A percentile compares a stretch with the other conserved stretches of the same genome.
phyloP scores from a whole-genome alignment of 2,113 vertebrate species.

The Heterocephalus glaber region DNA sequence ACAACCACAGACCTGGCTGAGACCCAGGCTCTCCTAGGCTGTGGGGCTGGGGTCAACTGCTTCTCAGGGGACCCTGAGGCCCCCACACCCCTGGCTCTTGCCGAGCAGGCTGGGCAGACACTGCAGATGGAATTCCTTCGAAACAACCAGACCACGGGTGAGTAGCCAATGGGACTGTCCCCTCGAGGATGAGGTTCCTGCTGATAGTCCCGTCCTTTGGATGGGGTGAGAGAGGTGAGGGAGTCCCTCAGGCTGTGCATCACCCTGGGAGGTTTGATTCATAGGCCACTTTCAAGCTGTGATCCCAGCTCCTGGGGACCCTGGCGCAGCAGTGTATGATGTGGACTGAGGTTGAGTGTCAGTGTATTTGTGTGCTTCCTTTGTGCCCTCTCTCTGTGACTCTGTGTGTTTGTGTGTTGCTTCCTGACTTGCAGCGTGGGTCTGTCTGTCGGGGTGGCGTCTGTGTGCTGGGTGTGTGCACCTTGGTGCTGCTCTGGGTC shows the following conservation, averaged over 20 bases:
- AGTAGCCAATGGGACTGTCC: background rate
- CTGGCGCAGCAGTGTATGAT: background rate
- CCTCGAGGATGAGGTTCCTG: background rate
- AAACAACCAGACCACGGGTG: slow-evolving; percentile 93
- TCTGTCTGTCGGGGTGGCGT: background rate
- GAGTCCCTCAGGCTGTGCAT: too few species aligned
- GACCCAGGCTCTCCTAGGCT: slow-evolving; percentile 94
- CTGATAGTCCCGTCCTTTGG: background rate
- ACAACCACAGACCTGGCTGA: slow-evolving; percentile 94
- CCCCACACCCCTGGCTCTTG: slow-evolving; percentile 88
- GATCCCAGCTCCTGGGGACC: background rate
- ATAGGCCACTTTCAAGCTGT: background rate
- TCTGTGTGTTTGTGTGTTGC: background rate
- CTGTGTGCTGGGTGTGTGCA: background rate
- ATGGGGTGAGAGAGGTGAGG: background rate
- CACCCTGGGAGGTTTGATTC: background rate
- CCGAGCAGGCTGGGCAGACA: slow-evolving; percentile 87
- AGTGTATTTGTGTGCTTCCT: background rate
- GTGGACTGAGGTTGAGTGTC: background rate
- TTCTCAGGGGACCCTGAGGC: slow-evolving; percentile 87
- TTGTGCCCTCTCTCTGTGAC: background rate
- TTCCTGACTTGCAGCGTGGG: background rate
- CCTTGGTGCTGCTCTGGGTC: background rate
- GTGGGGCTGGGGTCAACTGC: slow-evolving; percentile 92
- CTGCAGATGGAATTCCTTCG: slow-evolving; percentile 94